Conservation (phyloP, 2,888 invertebrate genomes). For the Cetonia aurata region DNA sequence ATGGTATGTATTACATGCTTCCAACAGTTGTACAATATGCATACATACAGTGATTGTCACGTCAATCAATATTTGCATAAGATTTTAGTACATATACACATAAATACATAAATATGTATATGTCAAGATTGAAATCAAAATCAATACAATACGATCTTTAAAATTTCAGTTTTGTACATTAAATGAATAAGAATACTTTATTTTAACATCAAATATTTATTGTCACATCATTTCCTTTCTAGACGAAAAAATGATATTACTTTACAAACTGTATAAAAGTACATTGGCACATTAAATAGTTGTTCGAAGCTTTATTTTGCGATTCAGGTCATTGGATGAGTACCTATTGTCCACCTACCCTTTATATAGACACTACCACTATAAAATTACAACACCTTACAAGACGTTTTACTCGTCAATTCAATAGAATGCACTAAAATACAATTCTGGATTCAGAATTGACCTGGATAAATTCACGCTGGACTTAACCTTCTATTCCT, state of each 20-base stretch:
- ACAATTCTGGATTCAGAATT: constrained; percentile 50
- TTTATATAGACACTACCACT: constrained; percentile 49
- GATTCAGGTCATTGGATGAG: constrained; percentile 50
- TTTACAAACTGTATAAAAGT: too few relatives aligned
- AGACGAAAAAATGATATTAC: too few relatives aligned
- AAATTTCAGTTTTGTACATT: not conserved
- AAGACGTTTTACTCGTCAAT: constrained; percentile 47
- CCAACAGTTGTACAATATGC: too few relatives aligned
- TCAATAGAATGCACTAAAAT: constrained; percentile 51
- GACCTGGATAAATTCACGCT: constrained; percentile 50
- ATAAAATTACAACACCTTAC: constrained; percentile 50
- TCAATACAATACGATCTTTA: not conserved
- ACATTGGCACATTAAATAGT: not conserved
- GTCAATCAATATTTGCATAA: constrained; percentile 37
- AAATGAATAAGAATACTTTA: too few relatives aligned
- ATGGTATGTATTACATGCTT: too few relatives aligned
- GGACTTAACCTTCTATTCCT: constrained; percentile 50
- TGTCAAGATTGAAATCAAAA: not conserved
- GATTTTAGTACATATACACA: not conserved
- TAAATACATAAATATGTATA: not conserved
- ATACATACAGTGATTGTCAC: not conserved
- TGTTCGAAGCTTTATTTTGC: constrained; percentile 44
- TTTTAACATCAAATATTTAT: too few relatives aligned
- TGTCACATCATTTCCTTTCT: too few relatives aligned
- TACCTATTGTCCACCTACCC: constrained; percentile 55